phyloP scores from a whole-genome alignment of 2,888 invertebrate species.

The Troides aeacus region DNA sequence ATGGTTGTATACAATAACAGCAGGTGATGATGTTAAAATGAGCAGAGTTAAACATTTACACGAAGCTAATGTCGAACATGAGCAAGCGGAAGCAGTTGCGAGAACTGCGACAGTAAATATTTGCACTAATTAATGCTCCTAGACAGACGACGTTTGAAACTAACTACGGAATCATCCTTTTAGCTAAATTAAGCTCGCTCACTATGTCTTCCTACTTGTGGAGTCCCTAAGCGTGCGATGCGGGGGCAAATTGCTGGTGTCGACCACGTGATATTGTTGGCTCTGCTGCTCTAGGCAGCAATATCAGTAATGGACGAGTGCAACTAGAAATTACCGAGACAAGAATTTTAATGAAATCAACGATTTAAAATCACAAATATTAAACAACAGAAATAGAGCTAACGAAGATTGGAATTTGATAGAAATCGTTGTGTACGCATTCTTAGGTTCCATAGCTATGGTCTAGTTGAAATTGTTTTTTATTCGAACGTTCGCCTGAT shows the following conservation, averaged over 20 bases:
- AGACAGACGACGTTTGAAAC: slow-evolving; percentile 13
- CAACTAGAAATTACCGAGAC: too few relatives aligned
- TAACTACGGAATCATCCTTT: slow-evolving; percentile 20
- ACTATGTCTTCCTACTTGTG: not conserved
- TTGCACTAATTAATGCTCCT: slow-evolving; percentile 18
- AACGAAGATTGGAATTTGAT: too few relatives aligned
- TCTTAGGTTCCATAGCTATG: too few relatives aligned
- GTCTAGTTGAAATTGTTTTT: too few relatives aligned
- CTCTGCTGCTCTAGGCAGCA: not conserved
- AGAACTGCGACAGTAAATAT: slow-evolving; percentile 8
- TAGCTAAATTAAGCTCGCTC: slow-evolving; percentile 19
- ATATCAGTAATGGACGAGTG: not conserved
- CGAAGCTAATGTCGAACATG: not conserved
- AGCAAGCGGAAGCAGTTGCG: not conserved
- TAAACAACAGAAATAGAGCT: too few relatives aligned
- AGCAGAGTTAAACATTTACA: not conserved
- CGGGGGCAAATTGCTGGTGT: not conserved
- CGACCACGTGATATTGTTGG: not conserved
- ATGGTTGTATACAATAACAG: too few relatives aligned
- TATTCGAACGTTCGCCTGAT: too few relatives aligned
- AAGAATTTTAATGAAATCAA: too few relatives aligned
- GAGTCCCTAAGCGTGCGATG: not conserved
- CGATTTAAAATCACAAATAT: too few relatives aligned
- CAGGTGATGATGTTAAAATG: not conserved
- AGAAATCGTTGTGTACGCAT: too few relatives aligned